Percentiles rank a stretch among this genome's conserved stretches.
phyloP scores from a whole-genome alignment of 2,797 vertebrate species.

The Gymnothorax javanicus region DNA sequence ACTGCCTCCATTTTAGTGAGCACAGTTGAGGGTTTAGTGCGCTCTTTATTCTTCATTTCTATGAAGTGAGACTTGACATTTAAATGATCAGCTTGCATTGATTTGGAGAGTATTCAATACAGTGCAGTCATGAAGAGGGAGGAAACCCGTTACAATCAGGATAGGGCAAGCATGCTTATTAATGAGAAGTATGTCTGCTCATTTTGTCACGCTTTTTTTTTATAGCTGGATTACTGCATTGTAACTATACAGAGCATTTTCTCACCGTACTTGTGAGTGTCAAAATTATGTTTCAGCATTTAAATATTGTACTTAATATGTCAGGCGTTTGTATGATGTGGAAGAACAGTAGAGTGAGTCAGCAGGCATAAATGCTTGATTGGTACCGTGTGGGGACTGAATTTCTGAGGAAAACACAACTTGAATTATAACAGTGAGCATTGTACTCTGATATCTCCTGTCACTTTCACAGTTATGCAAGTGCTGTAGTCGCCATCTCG shows the following conservation, averaged over 20 bases:
- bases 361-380: neutral
- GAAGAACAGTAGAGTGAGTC: neutral
- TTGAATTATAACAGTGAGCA: neutral
- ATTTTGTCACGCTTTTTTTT: neutral
- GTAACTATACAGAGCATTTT: neutral
- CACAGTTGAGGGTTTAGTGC: neutral
- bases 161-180: neutral
- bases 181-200: neutral
- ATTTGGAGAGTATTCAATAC: neutral
- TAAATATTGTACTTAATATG: neutral
- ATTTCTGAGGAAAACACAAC: neutral
- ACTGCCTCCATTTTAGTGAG: neutral
- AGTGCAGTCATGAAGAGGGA: neutral
- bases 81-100: neutral
- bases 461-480: neutral
- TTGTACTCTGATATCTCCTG: neutral
- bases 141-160: neutral
- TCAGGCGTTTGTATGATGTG: neutral
- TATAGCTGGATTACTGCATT: neutral
- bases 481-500: neutral
- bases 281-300: neutral
- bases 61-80: neutral
- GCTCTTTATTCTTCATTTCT: neutral
- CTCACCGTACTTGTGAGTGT: neutral
- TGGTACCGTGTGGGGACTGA: neutral